Evolutionary conservation across 1,140 invertebrate genomes (phyloP).

Genomic region (Odontomachus brunneus): DNA sequence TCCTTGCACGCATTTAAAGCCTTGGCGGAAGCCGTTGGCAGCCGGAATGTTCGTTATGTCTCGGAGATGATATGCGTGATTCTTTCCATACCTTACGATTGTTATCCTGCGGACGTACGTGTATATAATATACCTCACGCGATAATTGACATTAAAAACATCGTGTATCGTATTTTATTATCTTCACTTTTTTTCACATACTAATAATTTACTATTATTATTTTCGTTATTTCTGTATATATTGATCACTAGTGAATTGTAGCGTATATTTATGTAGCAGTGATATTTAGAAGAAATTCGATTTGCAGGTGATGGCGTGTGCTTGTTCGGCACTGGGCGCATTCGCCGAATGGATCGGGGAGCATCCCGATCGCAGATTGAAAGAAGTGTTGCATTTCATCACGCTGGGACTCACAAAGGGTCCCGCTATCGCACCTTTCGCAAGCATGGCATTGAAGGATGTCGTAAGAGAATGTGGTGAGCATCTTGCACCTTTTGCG

Average conservation of each 20-base stretch:
- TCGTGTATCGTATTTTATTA: no score
- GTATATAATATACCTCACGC: no score
- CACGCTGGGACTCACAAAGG: constrained; percentile 88
- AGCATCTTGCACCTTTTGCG: constrained; percentile 90
- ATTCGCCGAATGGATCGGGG: constrained; percentile 93
- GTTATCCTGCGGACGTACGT: constrained; percentile 82
- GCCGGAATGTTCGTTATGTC: constrained; percentile 87
- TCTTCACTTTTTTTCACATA: neutral
- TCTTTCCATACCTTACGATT: constrained; percentile 88
- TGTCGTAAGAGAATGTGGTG: constrained; percentile 91
- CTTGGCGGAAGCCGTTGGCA: constrained; percentile 91
- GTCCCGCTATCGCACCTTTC: constrained; percentile 88
- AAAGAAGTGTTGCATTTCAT: constrained; percentile 89
- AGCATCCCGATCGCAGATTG: constrained; percentile 89
- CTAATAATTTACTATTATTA: no score
- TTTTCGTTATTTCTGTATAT: neutral
- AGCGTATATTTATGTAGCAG: neutral
- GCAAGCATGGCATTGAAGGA: constrained; percentile 96
- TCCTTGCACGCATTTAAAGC: constrained; percentile 93
- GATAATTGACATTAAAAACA: no score
- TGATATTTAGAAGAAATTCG: neutral
- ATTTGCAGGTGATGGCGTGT: constrained; percentile 76
- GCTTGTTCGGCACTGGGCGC: constrained; percentile 86
- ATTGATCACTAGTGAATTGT: neutral
- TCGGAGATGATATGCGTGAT: constrained; percentile 89